Percentiles rank a stretch among this genome's conserved stretches.
phyloP scores from a whole-genome alignment of 1,140 invertebrate genomes.

The Neotoxoptera formosana region DNA sequence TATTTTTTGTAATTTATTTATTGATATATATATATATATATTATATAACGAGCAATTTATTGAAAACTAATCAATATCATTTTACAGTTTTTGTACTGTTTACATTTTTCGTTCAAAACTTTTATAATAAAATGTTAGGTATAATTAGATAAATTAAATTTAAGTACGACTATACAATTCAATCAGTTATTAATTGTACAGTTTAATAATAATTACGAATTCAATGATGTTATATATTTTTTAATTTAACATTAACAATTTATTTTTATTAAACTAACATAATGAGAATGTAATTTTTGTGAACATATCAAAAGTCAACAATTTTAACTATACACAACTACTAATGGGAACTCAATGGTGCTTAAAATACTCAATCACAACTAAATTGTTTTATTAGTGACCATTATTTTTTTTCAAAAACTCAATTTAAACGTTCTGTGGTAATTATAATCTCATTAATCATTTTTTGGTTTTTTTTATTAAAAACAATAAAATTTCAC shows the following conservation, averaged over 20 bases:
- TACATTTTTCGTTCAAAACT: neutral
- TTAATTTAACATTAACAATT: neutral
- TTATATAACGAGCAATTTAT: neutral
- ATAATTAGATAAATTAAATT: neutral
- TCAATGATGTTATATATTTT: neutral
- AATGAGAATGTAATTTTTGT: neutral
- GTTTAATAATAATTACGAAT: neutral
- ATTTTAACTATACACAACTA: neutral
- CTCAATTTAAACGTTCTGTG: neutral
- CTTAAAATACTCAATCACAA: neutral
- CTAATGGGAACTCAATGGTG: neutral
- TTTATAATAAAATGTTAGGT: neutral
- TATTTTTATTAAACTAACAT: neutral
- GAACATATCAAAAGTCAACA: neutral
- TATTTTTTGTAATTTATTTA: neutral
- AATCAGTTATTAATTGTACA: neutral
- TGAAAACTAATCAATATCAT: neutral
- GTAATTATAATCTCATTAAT: conserved; percentile 22
- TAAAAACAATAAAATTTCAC: neutral
- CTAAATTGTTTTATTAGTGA: neutral
- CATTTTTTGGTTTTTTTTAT: neutral
- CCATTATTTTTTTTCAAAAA: neutral
- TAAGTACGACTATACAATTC: neutral
- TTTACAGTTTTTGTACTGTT: neutral
- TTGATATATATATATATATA: too few relatives aligned